Base-by-base conservation (phyloP, 2,888 invertebrate genomes). In the Acleris cristana region DNA sequence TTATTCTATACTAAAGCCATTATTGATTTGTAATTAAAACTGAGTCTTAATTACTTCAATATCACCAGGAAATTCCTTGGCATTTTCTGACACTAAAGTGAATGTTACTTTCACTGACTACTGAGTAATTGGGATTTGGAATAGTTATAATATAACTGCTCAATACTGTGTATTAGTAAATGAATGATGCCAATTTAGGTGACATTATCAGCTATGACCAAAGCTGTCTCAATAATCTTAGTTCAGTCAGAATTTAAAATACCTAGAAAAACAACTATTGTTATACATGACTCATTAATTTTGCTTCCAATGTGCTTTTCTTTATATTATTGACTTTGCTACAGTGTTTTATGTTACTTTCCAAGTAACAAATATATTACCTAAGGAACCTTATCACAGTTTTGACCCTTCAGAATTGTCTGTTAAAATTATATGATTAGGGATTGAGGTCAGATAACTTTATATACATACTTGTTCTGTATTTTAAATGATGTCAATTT, bases 21-120 rank as follows among this genome's bases (percentile, higher is more conserved):
- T 21, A 52, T 60, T 51, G 49, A 60, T 51, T 51, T 52, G 19
- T 52, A 23, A 21, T 18, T 8, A 53, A 21, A 59, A 49, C 49
- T 12, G 21, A 16, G n/a, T 23, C 23, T 53, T 16, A 16, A 53
- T 61, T 52, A 6, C 18, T 44, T 23, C 52, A 44, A 44, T 21
- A 51, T 51, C 14, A 52, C 34, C 8, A 48, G 3, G 34, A 45
- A 12, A 34, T 60, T 52, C 60, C 40, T 60, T 18, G 55, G 55
- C 40, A 51, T 30, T 30, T 62, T 53, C 21, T 67, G 74, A 72
- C 73, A 74, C 65, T 72, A 76, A 88, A 89, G 89, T 86, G 88
- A 90, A 89, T 89, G 89, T 79, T 76, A 89, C 90, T 90, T 90
- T 90, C 90, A 89, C 90, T 77, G 70, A 71, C 74, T 63, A 52